These are phyloP conservation scores for Monodelphis domestica DNA, from an alignment of 2,797 vertebrate genomes.

Conservation along the genomic window DNA sequence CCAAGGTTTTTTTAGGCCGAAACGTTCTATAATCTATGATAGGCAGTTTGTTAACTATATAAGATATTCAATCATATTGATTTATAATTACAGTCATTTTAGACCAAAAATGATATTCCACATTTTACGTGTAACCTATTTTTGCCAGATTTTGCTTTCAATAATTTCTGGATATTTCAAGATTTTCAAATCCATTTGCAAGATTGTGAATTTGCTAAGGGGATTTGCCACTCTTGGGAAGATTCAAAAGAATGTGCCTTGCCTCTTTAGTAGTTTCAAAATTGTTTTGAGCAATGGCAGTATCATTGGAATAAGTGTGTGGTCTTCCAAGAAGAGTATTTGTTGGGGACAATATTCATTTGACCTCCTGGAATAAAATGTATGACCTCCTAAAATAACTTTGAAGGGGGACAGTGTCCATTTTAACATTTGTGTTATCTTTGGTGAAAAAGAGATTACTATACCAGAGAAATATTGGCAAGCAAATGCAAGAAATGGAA, in stretches of 20 bases:
- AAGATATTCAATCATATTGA: neutral
- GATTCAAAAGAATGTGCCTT: conserved; percentile 27
- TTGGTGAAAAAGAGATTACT: too few species aligned
- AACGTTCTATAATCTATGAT: neutral
- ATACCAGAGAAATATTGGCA: too few species aligned
- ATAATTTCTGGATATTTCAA: conserved; percentile 49
- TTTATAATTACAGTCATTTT: conserved; percentile 31
- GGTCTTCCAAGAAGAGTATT: conserved; percentile 37
- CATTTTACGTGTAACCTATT: neutral
- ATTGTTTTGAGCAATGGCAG: conserved; percentile 41
- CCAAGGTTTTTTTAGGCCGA: neutral
- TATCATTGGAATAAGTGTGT: conserved; percentile 25
- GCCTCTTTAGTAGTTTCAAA: conserved; percentile 16
- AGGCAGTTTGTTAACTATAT: neutral
- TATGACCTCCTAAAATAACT: conserved; percentile 33
- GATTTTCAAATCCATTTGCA: conserved; percentile 15
- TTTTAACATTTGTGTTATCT: conserved; percentile 26
- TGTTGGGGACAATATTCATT: neutral
- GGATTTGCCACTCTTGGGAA: conserved; percentile 49
- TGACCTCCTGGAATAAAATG: neutral
- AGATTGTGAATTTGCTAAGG: neutral
- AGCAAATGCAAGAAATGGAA: too few species aligned
- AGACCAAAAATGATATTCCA: conserved; percentile 16
- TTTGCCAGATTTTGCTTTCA: conserved; percentile 19
- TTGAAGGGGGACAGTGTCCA: conserved; percentile 24